These are phyloP conservation scores for Anoplolepis gracilipes DNA, from an alignment of 1,140 invertebrate species.

Conservation along the genomic window DNA sequence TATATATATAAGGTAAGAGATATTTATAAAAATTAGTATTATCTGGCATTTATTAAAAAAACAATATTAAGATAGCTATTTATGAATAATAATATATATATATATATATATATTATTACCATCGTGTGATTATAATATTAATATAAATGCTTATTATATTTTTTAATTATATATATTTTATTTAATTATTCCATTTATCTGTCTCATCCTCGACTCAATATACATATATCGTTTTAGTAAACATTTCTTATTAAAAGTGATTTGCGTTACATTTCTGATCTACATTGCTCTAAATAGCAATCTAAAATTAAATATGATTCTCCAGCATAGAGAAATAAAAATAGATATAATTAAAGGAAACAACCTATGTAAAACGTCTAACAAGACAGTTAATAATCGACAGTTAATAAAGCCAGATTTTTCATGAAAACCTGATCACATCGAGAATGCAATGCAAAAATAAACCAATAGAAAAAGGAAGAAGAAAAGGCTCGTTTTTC, in stretches of 20 bases:
- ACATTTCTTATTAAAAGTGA: not conserved
- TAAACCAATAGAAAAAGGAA: not conserved
- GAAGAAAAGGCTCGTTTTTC: conserved; percentile 15
- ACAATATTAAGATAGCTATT: too few species aligned
- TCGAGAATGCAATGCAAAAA: not conserved
- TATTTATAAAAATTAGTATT: too few species aligned
- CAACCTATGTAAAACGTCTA: not conserved
- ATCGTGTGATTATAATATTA: too few species aligned
- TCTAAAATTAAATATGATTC: not conserved
- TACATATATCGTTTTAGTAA: not conserved
- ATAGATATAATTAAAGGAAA: not conserved
- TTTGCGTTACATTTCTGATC: not conserved
- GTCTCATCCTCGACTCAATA: too few species aligned
- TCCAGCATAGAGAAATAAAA: not conserved
- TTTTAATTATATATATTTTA: not conserved
- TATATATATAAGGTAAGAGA: too few species aligned
- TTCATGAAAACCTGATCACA: not conserved
- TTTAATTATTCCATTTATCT: not conserved
- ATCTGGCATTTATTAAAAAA: too few species aligned
- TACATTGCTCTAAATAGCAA: not conserved
- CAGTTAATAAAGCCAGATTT: too few species aligned
- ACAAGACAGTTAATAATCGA: not conserved
- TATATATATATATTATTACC: too few species aligned
- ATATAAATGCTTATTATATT: too few species aligned
- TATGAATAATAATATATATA: too few species aligned